A percentile compares a stretch with the other conserved stretches of the same genome.
phyloP scores from a whole-genome alignment of 2,888 invertebrate genomes.

The Drosophila mayaguana region DNA sequence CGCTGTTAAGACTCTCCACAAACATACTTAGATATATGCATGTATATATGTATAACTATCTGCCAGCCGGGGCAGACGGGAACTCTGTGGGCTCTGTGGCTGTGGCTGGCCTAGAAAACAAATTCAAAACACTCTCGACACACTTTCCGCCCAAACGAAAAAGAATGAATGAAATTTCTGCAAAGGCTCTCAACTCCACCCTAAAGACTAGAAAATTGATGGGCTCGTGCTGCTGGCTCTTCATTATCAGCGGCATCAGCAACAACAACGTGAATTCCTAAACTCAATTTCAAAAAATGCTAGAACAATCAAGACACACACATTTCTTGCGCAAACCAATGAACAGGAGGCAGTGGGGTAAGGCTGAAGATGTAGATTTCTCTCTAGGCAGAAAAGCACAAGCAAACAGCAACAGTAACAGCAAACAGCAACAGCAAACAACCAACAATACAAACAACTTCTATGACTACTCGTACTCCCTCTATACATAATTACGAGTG shows the following conservation, averaged over 20 bases:
- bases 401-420: constrained; percentile 25
- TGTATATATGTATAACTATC: constrained; percentile 9
- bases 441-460: constrained; percentile 10
- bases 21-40: constrained; percentile 28
- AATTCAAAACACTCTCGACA: constrained; percentile 60
- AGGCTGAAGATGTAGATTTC: constrained; percentile 18
- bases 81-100: constrained; percentile 15
- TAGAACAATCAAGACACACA: constrained; percentile 77
- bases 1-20: constrained; percentile 5
- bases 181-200: constrained; percentile 34
- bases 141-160: constrained; percentile 71
- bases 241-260: constrained; percentile 3
- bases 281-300: constrained; percentile 72
- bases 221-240: constrained; percentile 34
- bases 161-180: constrained; percentile 33
- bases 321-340: constrained; percentile 67
- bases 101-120: constrained; percentile 15
- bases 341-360: constrained; percentile 33
- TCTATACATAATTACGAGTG: constrained; percentile 21
- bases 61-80: constrained; percentile 12
- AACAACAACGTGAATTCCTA: constrained; percentile 57
- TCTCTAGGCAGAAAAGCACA: constrained; percentile 26
- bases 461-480: constrained; percentile 27
- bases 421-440: constrained; percentile 14
- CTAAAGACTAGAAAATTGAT: constrained; percentile 65